phyloP scores from a whole-genome alignment of 2,888 invertebrate genomes.

The Xestia ashworthii region DNA sequence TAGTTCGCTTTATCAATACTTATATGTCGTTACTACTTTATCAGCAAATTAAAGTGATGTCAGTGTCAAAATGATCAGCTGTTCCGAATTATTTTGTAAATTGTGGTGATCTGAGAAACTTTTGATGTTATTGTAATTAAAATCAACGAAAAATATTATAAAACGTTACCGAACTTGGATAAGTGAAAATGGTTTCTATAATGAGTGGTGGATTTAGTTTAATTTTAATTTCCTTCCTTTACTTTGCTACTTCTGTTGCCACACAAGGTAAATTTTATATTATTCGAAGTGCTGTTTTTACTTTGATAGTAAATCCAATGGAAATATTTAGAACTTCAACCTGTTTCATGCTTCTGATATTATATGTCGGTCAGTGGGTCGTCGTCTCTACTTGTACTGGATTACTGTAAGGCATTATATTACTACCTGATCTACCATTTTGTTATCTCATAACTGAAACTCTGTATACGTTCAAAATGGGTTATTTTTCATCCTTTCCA shows the following conservation, averaged over 20 bases:
- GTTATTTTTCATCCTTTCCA: neutral
- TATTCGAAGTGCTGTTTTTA: neutral
- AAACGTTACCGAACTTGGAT: neutral
- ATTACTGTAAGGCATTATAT: neutral
- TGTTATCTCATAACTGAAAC: neutral
- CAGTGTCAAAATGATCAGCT: constrained; percentile 62
- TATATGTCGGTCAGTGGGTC: too few relatives aligned
- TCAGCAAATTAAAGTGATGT: neutral
- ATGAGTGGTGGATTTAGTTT: constrained; percentile 28
- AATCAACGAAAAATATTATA: constrained; percentile 10
- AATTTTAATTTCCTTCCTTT: constrained; percentile 36
- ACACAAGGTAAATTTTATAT: constrained; percentile 56
- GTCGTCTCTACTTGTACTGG: neutral
- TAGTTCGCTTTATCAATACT: constrained; percentile 10
- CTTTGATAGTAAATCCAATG: neutral
- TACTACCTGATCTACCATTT: neutral
- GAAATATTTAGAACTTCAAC: neutral
- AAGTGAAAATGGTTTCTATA: constrained; percentile 38
- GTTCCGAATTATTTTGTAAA: constrained; percentile 45
- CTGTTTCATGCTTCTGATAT: neutral
- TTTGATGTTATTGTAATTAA: constrained; percentile 5
- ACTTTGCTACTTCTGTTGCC: constrained; percentile 23
- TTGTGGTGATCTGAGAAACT: neutral
- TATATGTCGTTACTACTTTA: neutral
- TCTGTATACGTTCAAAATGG: too few relatives aligned